Evolutionary conservation across 2,888 invertebrate genomes (phyloP), one percentile per base, ranked within the genome.

Genomic region (Andrena fulva): DNA sequence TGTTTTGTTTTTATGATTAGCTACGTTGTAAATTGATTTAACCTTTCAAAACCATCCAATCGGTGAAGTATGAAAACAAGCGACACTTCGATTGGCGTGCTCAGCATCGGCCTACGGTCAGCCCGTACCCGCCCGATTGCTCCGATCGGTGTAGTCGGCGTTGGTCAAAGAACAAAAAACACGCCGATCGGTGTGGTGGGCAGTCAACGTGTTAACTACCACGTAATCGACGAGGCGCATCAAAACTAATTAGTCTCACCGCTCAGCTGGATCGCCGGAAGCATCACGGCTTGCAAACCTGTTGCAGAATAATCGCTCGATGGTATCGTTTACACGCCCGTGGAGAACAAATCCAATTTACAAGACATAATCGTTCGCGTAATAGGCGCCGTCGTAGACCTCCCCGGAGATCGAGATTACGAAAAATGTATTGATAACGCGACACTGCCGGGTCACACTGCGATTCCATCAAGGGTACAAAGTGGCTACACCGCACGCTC

Each of bases 401-500:
- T 27, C n/a, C 2, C 10, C 1, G 24, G 1, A 2, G 33, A 74
- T 62, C 35, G 2, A 33, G 48, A 68, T 60, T 52, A 31, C 48
- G 8, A 24, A 12, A 10, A 68, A n/a, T n/a, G 6, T 8, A 4
- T 56, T 27, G 56, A 56, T 56, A 56, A 12, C 12, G 16, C 48
- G 10, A 31, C 12, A 12, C 31, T 42, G 7, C 48, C 20, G 59
- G 4, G 48, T 52, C 27, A 2, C 31, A 8, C 0, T 50, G 33
- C 16, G 48, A 56, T 24, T 10, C 35, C 20, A 54, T 60, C 64
- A 52, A 16, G 1, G 42, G 27, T 42, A 60, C 66, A 67, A 71
- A 80, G 62, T 67, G 54, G 54, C 0, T 71, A 66, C 70, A 66
- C 2, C 24, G 56, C 63, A 69, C 63, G 78, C 54, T 56, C 48